Evolutionary conservation across 2,797 vertebrate genomes (phyloP).

Genomic region (Rhinogobio ventralis): DNA sequence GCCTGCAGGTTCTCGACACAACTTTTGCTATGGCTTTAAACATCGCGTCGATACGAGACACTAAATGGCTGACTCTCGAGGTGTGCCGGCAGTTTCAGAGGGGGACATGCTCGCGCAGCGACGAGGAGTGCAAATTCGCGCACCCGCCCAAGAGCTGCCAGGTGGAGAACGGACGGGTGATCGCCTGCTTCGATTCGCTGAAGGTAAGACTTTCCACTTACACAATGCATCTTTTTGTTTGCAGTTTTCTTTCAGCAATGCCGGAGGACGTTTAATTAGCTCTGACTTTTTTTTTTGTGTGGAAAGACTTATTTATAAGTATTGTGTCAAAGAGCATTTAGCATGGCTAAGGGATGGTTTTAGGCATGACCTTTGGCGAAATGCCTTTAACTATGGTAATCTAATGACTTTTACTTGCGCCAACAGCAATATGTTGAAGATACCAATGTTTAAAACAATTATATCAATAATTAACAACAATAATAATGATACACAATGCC

Average conservation of each 20-base stretch:
- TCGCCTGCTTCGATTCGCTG: slow-evolving; percentile 98
- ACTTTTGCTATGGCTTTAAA: slow-evolving; percentile 49
- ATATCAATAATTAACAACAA: neutral
- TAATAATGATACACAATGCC: neutral
- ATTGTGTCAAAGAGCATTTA: neutral
- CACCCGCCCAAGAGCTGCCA: slow-evolving; percentile 99
- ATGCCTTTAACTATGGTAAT: neutral
- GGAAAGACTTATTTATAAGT: neutral
- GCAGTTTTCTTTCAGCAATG: neutral
- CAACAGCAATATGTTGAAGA: neutral
- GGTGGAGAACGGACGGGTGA: slow-evolving; percentile 98
- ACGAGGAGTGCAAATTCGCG: slow-evolving; percentile 99
- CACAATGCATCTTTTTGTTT: neutral
- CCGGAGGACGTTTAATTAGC: neutral
- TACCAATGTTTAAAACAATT: neutral
- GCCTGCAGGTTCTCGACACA: slow-evolving; percentile 10
- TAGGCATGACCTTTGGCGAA: neutral
- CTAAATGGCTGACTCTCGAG: slow-evolving; percentile 98
- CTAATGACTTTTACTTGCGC: neutral
- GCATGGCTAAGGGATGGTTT: neutral
- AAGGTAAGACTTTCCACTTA: slow-evolving; percentile 86
- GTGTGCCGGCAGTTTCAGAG: slow-evolving; percentile 99
- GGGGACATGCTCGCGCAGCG: slow-evolving; percentile 97
- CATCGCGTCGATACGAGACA: slow-evolving; percentile 84
- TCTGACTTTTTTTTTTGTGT: neutral